Percentiles rank a stretch among this genome's conserved stretches.
Conservation (phyloP, 2,113 vertebrate genomes). For the Labrus mixtus region DNA sequence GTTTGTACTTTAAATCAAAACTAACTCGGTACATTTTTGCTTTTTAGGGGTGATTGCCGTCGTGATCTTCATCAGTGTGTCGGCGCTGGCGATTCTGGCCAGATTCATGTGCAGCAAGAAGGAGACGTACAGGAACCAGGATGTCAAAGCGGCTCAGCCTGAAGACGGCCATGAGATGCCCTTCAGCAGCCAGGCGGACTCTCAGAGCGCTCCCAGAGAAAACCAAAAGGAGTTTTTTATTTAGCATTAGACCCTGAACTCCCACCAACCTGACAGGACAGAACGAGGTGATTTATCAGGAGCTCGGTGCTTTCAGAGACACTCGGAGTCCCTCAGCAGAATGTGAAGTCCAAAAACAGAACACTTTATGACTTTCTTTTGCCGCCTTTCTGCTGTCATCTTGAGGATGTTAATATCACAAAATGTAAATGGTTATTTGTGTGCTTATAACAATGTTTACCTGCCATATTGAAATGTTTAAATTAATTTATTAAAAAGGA, state of each 20-base stretch:
- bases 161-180: slow-evolving; percentile 87
- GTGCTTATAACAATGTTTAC: slow-evolving; percentile 42
- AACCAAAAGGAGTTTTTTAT: slow-evolving; percentile 96
- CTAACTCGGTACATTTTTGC: background rate
- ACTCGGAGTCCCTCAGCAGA: slow-evolving; percentile 19
- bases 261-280: slow-evolving; percentile 20
- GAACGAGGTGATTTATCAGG: slow-evolving; percentile 43
- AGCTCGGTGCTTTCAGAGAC: slow-evolving; percentile 44
- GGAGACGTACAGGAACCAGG: slow-evolving; percentile 87
- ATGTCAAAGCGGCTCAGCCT: slow-evolving; percentile 87
- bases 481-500: slow-evolving; percentile 17
- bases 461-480: slow-evolving; percentile 30
- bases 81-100: slow-evolving; percentile 86
- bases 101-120: slow-evolving; percentile 89
- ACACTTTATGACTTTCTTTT: slow-evolving; percentile 10
- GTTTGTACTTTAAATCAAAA: background rate
- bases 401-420: slow-evolving; percentile 61
- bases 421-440: slow-evolving; percentile 58
- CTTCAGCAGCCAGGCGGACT: slow-evolving; percentile 87
- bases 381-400: slow-evolving; percentile 18
- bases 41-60: slow-evolving; percentile 91
- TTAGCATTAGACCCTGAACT: slow-evolving; percentile 74
- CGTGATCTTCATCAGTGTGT: slow-evolving; percentile 89
- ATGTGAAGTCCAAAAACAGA: slow-evolving; percentile 33
- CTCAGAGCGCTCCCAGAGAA: slow-evolving; percentile 84